Base-by-base conservation (phyloP, 2,113 vertebrate species). In the Pteronura brasiliensis region DNA sequence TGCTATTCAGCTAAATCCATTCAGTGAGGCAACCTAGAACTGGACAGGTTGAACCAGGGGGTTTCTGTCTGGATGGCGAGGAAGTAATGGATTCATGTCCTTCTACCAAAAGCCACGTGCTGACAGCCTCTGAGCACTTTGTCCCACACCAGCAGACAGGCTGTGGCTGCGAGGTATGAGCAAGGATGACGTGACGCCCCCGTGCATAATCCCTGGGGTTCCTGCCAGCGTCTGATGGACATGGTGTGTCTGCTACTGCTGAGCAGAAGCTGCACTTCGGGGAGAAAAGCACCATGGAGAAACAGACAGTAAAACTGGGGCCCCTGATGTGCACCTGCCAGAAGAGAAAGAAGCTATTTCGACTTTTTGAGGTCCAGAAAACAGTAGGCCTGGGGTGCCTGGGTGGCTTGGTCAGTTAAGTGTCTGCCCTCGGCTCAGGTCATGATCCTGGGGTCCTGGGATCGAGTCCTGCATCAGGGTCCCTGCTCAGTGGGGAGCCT, bases 111-210 rank as follows among this genome's bases (percentile, higher is more conserved):
- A 87, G 17, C 92, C n/a, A 23, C 0, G 0, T 7, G 61, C 15
- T 8, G 80, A 80, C 13, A 18, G 65, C 25, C 61, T 49, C 72
- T 59, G 49, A 55, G 44, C 23, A 69, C 15, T 14, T n/a, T 42
- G 8, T n/a, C 65, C 36, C 49, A 39, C 0, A 0, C 55, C 29
- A 21, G 88, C 88, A 86, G 4, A 14, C 0, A 31, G 63, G 21
- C 74, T 21, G 9, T 23, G 61, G 76, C 83, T 25, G 7, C 1
- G 42, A 63, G 31, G 34, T 4, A 18, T 7, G 57, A 72, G 77
- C 36, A 36, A 17, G 55, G 49, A 27, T 21, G 80, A 90, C 34
- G 31, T 57, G 29, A 21, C 11, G 34, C 20, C 18, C 39, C 59
- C 61, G 39, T 42, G 23, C 7, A 59, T 18, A 55, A 8, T 11